Conservation (phyloP, 2,888 invertebrate species). For the Stenodera caucasica region DNA sequence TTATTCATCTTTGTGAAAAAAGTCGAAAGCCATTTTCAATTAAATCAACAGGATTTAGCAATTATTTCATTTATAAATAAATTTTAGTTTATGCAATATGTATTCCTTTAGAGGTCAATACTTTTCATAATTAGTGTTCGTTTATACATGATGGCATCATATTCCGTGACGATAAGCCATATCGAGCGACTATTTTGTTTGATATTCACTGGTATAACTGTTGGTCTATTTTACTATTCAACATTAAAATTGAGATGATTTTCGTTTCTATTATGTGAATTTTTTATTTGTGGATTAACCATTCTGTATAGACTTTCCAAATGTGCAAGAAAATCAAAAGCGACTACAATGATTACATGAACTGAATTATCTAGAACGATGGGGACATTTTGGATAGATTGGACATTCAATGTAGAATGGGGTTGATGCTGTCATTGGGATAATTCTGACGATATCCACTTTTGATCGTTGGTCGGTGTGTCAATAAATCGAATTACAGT, state of each 20-base stretch:
- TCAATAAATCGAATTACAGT: conserved; percentile 24
- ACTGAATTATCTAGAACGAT: background rate
- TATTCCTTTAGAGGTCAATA: background rate
- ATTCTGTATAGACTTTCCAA: background rate
- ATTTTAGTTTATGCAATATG: background rate
- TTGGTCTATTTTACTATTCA: too few relatives aligned
- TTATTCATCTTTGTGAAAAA: background rate
- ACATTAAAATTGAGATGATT: too few relatives aligned
- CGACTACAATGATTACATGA: background rate
- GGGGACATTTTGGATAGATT: conserved; percentile 1
- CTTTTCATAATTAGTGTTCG: too few relatives aligned
- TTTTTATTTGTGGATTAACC: background rate
- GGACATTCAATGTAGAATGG: conserved; percentile 1
- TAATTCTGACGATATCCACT: conserved; percentile 8
- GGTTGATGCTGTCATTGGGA: conserved; percentile 18
- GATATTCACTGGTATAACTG: too few relatives aligned
- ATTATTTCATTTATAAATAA: conserved; percentile 6
- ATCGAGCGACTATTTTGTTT: too few relatives aligned
- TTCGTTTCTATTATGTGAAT: background rate
- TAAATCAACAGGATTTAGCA: background rate
- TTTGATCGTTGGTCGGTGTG: conserved; percentile 25
- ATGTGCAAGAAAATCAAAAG: background rate
- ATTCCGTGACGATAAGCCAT: too few relatives aligned
- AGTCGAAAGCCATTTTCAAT: background rate
- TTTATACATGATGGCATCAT: too few relatives aligned